Percentiles rank a stretch among this genome's conserved stretches.
Conservation (phyloP, 2,888 invertebrate genomes). For the Chymomyza procnemis region DNA sequence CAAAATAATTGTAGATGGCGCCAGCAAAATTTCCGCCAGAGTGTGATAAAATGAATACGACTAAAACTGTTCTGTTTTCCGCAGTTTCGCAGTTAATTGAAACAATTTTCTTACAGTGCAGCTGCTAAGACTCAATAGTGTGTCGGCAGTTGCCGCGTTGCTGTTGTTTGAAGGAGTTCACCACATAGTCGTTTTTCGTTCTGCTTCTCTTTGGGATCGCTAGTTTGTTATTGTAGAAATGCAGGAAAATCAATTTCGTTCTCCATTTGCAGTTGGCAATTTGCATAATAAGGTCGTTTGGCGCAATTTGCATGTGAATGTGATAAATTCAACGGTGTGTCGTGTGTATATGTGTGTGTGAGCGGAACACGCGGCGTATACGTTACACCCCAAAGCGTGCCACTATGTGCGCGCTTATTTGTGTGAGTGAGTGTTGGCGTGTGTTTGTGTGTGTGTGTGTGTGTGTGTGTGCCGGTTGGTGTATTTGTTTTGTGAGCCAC, state of each 20-base stretch:
- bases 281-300: constrained; percentile 79
- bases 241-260: constrained; percentile 78
- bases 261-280: constrained; percentile 79
- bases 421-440: constrained; percentile 23
- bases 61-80: too few relatives aligned
- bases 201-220: constrained; percentile 15
- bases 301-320: constrained; percentile 78
- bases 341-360: constrained; percentile 9
- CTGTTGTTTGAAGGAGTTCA: constrained; percentile 3
- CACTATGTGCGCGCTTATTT: constrained; percentile 25
- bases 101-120: background rate
- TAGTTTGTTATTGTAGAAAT: constrained; percentile 51
- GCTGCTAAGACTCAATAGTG: background rate
- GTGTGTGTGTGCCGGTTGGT: constrained; percentile 1
- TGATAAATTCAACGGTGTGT: constrained; percentile 73
- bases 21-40: too few relatives aligned
- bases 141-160: constrained; percentile 11
- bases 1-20: too few relatives aligned
- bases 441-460: background rate
- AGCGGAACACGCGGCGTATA: constrained; percentile 47
- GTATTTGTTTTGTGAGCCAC: constrained; percentile 5
- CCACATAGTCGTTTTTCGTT: background rate
- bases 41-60: too few relatives aligned
- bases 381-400: constrained; percentile 38
- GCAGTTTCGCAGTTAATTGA: background rate